Base-by-base conservation (phyloP, 2,888 invertebrate genomes). In the Corbicula japonica region DNA sequence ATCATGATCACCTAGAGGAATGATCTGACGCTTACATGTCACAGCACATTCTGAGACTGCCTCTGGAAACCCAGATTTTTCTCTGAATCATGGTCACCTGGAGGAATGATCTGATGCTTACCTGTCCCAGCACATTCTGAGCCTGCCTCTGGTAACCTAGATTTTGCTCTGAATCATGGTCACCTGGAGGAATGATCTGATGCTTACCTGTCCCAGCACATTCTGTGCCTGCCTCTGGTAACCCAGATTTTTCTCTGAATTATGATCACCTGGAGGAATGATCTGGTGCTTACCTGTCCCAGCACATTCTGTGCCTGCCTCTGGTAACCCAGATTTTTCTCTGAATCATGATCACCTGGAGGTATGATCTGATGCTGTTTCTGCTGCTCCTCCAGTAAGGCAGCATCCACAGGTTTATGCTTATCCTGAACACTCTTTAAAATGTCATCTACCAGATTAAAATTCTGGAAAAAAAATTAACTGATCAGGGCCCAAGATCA, bases 321-420 rank as follows among this genome's bases (percentile, higher is more conserved):
- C 60, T 76, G 56, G 34, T 76, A 60, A 65, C 58, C 65, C 12
- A 68, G 69, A 71, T 52, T 44, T 52, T 12, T 8, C 6, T 72
- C 54, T 32, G 2, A 0, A 35, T 30, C 38, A 5, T 12, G n/a
- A 23, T 65, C 71, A 8, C 46, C 38, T 32, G 82, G 82, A 23
- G 78, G 82, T 10, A 72, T 28, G 15, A 82, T 38, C 54, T 82
- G 78, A 35, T 82, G 82, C 12, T 73, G 76, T 69, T 82, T 66
- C 30, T 82, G 82, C n/a, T 82, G 72, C 23, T 78, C 52, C 38
- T 78, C 78, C 12, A 82, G n/a, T 21, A 72, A 21, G 15, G 61
- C 35, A 3, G 75, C 62, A 62, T 80, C 80, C 6, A 80, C 63
- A 21, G 80, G 76, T 30, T 58, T 71, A 41, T 75, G 75, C 44